These are phyloP conservation scores for Crotalus tigris DNA, from an alignment of 2,113 vertebrate species.

Conservation along the genomic window DNA sequence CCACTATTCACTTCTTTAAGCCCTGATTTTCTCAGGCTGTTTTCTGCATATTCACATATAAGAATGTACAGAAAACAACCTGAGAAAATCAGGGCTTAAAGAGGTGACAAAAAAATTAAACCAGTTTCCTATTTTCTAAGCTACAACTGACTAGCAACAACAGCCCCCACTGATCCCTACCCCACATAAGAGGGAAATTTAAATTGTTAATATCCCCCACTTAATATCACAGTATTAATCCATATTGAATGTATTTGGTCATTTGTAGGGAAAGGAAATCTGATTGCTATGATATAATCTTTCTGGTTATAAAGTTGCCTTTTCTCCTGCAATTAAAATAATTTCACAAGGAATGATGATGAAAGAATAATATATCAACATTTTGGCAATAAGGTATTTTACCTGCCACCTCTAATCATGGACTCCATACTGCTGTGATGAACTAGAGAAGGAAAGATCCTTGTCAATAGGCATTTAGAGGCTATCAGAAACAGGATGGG, in stretches of 20 bases:
- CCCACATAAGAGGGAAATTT: not conserved
- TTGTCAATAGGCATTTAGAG: too few species aligned
- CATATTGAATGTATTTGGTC: not conserved
- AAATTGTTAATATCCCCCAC: not conserved
- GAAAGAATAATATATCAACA: not conserved
- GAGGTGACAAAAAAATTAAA: not conserved
- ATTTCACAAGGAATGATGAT: not conserved
- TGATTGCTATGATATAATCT: not conserved
- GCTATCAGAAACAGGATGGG: too few species aligned
- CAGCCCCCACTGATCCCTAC: not conserved
- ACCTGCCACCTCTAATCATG: not conserved
- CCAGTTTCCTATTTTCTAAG: not conserved
- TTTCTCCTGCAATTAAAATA: not conserved
- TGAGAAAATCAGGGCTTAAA: not conserved
- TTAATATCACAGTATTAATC: not conserved
- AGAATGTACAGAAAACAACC: not conserved
- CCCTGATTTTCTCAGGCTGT: too few species aligned
- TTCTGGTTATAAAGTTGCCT: not conserved
- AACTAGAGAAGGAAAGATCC: not conserved
- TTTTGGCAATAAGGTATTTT: not conserved
- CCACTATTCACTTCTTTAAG: too few species aligned
- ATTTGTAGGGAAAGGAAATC: not conserved
- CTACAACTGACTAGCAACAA: not conserved
- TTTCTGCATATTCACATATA: too few species aligned
- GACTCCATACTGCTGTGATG: not conserved